A percentile compares a stretch with the other conserved stretches of the same genome.
These are phyloP conservation scores for Rhinichthys osculus DNA, from an alignment of 2,797 vertebrate species.

Conservation along the genomic window DNA sequence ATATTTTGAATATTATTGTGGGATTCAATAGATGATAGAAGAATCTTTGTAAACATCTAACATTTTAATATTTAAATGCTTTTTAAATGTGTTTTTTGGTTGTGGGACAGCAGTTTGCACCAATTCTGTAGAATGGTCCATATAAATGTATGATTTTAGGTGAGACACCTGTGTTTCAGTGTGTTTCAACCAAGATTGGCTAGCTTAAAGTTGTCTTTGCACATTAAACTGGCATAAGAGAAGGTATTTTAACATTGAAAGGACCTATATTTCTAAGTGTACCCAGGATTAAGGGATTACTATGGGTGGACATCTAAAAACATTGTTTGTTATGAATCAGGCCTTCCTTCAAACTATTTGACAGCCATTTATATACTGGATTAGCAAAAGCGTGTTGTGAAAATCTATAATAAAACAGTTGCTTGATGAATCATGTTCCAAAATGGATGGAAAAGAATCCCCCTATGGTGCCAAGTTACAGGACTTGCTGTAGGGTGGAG, in stretches of 20 bases:
- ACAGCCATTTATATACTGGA: constrained; percentile 12
- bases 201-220: neutral
- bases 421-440: constrained; percentile 14
- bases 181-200: neutral
- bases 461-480: constrained; percentile 2
- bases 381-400: constrained; percentile 6
- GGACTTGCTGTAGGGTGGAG: neutral
- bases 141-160: neutral
- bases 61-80: too few relatives aligned
- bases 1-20: too few relatives aligned
- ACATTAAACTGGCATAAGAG: constrained; percentile 3
- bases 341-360: constrained; percentile 19
- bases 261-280: constrained; percentile 1
- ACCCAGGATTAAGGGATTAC: constrained; percentile 33
- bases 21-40: too few relatives aligned
- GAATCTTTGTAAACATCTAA: too few relatives aligned
- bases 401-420: constrained; percentile 16
- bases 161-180: neutral
- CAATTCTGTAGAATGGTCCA: too few relatives aligned
- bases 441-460: constrained; percentile 1
- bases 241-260: constrained; percentile 1
- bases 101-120: too few relatives aligned
- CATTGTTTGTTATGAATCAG: constrained; percentile 31
- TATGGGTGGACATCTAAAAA: constrained; percentile 20
- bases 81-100: too few relatives aligned